These are phyloP conservation scores for Drosophila testacea DNA, from an alignment of 2,888 invertebrate species.

Conservation along the genomic window DNA sequence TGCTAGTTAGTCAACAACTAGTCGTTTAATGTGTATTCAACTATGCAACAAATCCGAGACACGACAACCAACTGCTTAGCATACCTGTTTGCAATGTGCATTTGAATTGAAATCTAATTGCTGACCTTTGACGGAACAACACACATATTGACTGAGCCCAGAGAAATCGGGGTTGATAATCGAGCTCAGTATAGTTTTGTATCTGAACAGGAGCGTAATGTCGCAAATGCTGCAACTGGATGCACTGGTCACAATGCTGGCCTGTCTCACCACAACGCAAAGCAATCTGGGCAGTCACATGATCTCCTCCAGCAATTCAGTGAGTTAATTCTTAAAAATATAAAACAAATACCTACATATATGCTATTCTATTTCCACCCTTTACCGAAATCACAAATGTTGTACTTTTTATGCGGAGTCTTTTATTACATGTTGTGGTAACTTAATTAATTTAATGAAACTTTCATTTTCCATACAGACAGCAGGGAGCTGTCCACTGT, in stretches of 20 bases:
- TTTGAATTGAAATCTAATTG: conserved; percentile 10
- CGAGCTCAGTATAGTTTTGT: conserved; percentile 28
- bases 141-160: not conserved
- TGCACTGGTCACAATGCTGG: conserved; percentile 72
- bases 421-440: too few relatives aligned
- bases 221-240: conserved; percentile 66
- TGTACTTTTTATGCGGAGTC: too few relatives aligned
- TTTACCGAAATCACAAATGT: too few relatives aligned
- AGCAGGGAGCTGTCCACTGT: too few relatives aligned
- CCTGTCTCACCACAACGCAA: conserved; percentile 67
- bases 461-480: too few relatives aligned
- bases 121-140: conserved; percentile 41
- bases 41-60: not conserved
- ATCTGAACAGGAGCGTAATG: conserved; percentile 42
- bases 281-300: conserved; percentile 39
- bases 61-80: conserved; percentile 31
- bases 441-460: too few relatives aligned
- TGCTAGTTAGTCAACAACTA: conserved; percentile 13
- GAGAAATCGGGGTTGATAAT: not conserved
- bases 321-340: conserved; percentile 27
- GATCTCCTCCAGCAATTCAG: conserved; percentile 40
- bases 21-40: conserved; percentile 8
- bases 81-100: conserved; percentile 56
- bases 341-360: too few relatives aligned
- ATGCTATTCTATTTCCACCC: too few relatives aligned